Conservation (phyloP, 2,113 vertebrate genomes). For the Spheniscus mendiculus region DNA sequence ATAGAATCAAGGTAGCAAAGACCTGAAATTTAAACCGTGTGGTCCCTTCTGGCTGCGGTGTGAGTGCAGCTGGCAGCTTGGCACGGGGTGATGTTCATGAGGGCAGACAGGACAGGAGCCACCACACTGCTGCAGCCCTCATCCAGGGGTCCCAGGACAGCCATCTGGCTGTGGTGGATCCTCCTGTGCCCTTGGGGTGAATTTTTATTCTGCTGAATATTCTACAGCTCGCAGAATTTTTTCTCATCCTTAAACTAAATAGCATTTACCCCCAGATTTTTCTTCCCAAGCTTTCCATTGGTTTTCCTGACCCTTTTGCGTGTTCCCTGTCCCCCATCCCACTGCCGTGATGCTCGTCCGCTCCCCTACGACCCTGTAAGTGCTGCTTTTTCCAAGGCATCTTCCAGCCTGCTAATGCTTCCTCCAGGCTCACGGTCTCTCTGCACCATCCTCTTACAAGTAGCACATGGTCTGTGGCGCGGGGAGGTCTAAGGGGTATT, state of each 20-base stretch:
- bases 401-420: neutral
- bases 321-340: neutral
- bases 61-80: neutral
- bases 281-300: neutral
- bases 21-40: accelerated
- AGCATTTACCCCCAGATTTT: neutral
- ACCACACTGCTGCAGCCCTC: neutral
- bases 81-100: accelerated
- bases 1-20: neutral
- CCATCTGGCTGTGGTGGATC: neutral
- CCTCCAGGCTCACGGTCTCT: neutral
- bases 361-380: neutral
- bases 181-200: neutral
- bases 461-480: accelerated
- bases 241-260: neutral
- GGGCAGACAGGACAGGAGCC: neutral
- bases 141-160: neutral
- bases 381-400: neutral
- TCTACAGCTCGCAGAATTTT: neutral
- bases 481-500: too few species aligned
- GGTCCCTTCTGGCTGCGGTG: accelerated
- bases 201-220: neutral
- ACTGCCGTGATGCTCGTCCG: neutral
- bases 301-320: neutral
- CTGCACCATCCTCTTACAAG: neutral